Evolutionary conservation across 1,140 invertebrate species (phyloP).

Genomic region (Neodiprion lecontei): DNA sequence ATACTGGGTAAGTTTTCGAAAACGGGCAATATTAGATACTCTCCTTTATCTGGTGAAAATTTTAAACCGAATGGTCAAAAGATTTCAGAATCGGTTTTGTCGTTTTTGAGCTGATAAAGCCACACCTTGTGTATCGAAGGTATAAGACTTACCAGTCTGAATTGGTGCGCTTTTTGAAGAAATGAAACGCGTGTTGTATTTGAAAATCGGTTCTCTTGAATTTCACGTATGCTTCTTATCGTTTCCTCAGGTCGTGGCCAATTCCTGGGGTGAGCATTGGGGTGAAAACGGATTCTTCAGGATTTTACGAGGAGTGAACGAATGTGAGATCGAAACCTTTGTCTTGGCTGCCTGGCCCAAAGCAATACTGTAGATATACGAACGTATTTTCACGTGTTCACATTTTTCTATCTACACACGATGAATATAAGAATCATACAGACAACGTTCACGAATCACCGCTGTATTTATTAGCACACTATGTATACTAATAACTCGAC

Average conservation of each 20-base stretch:
- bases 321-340: constrained; percentile 87
- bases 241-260: constrained; percentile 77
- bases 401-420: background rate
- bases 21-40: too few relatives aligned
- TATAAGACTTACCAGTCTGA: too few relatives aligned
- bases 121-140: too few relatives aligned
- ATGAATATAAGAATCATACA: background rate
- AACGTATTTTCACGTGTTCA: background rate
- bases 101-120: too few relatives aligned
- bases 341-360: constrained; percentile 79
- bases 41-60: too few relatives aligned
- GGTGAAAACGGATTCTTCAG: constrained; percentile 88
- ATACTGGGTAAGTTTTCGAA: constrained; percentile 80
- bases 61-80: too few relatives aligned
- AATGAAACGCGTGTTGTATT: too few relatives aligned
- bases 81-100: too few relatives aligned
- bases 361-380: constrained; percentile 35
- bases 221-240: constrained; percentile 34
- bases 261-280: constrained; percentile 91
- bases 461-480: background rate
- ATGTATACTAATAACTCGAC: constrained; percentile 5
- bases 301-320: constrained; percentile 80
- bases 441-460: constrained; percentile 2
- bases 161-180: too few relatives aligned
- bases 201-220: too few relatives aligned